Percentiles rank a stretch among this genome's conserved stretches.
Evolutionary conservation across 2,888 invertebrate species (phyloP).

Genomic region (Marronus borbonicus): DNA sequence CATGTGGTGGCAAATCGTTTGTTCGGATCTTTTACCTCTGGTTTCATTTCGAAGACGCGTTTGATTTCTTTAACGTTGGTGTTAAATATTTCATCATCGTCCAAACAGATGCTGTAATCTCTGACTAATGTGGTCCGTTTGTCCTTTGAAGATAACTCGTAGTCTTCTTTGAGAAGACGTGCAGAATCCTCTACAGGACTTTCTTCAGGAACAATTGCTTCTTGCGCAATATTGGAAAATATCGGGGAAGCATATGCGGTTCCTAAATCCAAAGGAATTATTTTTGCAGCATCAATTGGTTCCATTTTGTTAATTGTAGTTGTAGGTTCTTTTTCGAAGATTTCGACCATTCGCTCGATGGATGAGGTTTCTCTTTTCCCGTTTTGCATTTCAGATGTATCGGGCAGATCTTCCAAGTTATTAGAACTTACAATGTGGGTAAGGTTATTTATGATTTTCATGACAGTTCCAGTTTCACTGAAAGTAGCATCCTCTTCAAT

Average conservation of each 20-base stretch:
- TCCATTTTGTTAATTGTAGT: not conserved
- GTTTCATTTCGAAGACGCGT: slow-evolving; percentile 50
- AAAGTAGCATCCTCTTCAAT: not conserved
- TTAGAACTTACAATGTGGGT: not conserved
- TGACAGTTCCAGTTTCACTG: not conserved
- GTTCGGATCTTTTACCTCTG: not conserved
- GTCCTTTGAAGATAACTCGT: slow-evolving; percentile 37
- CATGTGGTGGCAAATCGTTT: slow-evolving; percentile 1
- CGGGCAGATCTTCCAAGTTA: slow-evolving; percentile 9
- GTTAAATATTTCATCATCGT: slow-evolving; percentile 64
- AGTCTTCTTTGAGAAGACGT: slow-evolving; percentile 42
- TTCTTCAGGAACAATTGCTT: slow-evolving; percentile 33
- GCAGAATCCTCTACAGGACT: slow-evolving; percentile 42
- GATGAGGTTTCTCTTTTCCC: slow-evolving; percentile 27
- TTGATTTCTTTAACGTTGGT: slow-evolving; percentile 48
- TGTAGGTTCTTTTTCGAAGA: slow-evolving; percentile 36
- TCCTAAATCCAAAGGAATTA: not conserved
- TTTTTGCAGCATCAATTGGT: slow-evolving; percentile 5
- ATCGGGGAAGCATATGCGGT: slow-evolving; percentile 46
- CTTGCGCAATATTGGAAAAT: slow-evolving; percentile 50
- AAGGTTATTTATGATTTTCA: slow-evolving; percentile 23
- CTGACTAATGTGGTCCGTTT: slow-evolving; percentile 51
- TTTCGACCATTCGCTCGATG: slow-evolving; percentile 29
- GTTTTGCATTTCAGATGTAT: slow-evolving; percentile 44
- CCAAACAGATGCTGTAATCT: slow-evolving; percentile 62